Evolutionary conservation across 1,140 invertebrate species (phyloP), one percentile per base, ranked within the genome.

Genomic region (Brachionus angularis): DNA sequence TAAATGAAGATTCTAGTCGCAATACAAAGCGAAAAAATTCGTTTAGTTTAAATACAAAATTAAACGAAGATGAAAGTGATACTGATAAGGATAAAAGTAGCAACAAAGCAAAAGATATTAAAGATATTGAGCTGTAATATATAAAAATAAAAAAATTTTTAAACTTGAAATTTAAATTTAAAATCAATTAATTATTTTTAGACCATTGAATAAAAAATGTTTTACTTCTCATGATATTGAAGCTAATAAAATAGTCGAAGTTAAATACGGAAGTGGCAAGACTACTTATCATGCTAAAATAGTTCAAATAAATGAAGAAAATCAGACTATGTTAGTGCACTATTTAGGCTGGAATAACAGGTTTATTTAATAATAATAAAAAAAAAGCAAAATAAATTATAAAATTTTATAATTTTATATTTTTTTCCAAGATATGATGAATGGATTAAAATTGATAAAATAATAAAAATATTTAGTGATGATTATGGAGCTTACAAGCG

Each of bases 291-390:
- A 50, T 31, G 62, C 62, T 16, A 67, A 67, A 47, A 50, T 67
- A 27, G 42, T 67, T 25, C 42, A 52, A 44, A 50, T 50, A 34
- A 34, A 70, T 27, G 31, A 36, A 12, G 31, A 52, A 7, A 70
- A 52, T 16, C 18, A 53, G 16, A 50, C 46, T 0, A 27, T 70
- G 46, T 12, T 70, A 18, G 67, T 70, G 1, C 67, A 70, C 29
- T 70, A 70, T 44, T 18, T 50, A 7, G 67, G 67, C 10, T 70
- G 67, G 67, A 70, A 70, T 47, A 31, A 39, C 46, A 27, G 67
- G n/a, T n/a, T n/a, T n/a, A n/a, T n/a, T n/a, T n/a, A n/a, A n/a
- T n/a, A n/a, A n/a, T n/a, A n/a, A n/a, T n/a, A n/a, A n/a, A n/a
- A n/a, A n/a, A n/a, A n/a, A n/a, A 12, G n/a, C 10, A 8, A 39